phyloP scores from a whole-genome alignment of 2,888 invertebrate genomes.

The Tipula confusa region DNA sequence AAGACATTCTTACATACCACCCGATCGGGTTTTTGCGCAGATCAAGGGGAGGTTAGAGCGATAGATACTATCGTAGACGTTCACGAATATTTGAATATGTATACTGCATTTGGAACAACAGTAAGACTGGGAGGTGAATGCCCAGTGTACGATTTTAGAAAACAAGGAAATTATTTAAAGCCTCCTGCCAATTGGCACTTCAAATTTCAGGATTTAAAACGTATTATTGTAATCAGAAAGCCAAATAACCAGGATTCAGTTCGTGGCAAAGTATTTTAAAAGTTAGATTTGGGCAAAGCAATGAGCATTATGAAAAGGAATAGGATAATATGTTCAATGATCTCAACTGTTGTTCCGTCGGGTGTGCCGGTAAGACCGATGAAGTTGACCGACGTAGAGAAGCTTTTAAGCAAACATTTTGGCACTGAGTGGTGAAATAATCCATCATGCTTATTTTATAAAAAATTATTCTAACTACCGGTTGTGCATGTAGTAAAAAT shows the following conservation, averaged over 20 bases:
- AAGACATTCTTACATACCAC: slow-evolving; percentile 40
- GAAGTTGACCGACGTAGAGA: no score
- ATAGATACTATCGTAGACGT: slow-evolving; percentile 36
- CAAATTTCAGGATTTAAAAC: not conserved
- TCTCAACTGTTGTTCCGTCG: no score
- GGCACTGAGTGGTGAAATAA: no score
- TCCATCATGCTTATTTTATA: no score
- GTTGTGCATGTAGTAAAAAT: no score
- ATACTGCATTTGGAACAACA: slow-evolving; percentile 15
- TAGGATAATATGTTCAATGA: not conserved
- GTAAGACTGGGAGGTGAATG: slow-evolving; percentile 28
- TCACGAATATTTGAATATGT: slow-evolving; percentile 38
- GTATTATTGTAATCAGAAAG: not conserved
- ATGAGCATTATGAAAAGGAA: not conserved
- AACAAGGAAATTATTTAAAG: slow-evolving; percentile 8
- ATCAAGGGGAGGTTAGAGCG: slow-evolving; percentile 39
- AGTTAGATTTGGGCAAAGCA: not conserved
- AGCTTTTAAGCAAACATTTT: no score
- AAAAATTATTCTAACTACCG: no score
- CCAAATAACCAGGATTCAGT: not conserved
- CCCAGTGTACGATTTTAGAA: not conserved
- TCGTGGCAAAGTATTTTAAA: not conserved
- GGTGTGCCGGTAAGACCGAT: no score
- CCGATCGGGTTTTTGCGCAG: no score
- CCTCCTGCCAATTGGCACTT: not conserved